Percentiles rank a stretch among this genome's conserved stretches.
These are phyloP conservation scores for Nezara viridula DNA, from an alignment of 2,888 invertebrate genomes.

Conservation along the genomic window DNA sequence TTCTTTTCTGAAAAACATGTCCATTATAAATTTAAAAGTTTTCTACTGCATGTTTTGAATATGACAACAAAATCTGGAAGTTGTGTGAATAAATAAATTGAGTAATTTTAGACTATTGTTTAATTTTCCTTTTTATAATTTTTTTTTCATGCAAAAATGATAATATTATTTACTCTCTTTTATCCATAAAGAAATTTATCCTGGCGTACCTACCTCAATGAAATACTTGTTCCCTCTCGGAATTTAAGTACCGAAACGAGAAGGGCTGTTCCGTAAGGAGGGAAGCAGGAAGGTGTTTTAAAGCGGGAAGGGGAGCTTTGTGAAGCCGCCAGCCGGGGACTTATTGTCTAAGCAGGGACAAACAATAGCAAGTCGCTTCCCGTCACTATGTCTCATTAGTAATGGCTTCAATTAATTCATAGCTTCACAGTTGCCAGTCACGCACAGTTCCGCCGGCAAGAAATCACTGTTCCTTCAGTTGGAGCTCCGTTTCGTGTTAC, in stretches of 20 bases:
- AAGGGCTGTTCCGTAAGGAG: background rate
- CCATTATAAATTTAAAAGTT: no score
- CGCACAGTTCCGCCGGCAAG: conserved; percentile 31
- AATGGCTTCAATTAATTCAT: conserved; percentile 27
- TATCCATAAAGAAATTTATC: background rate
- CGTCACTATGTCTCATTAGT: conserved; percentile 38
- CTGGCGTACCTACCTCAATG: background rate
- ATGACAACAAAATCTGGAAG: no score
- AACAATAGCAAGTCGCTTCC: conserved; percentile 37
- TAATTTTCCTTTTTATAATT: no score
- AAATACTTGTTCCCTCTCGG: background rate
- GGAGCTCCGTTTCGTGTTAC: background rate
- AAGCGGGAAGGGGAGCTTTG: background rate
- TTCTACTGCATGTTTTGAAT: no score
- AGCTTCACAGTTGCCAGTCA: conserved; percentile 34
- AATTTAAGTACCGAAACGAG: background rate
- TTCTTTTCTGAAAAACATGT: no score
- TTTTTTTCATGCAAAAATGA: no score
- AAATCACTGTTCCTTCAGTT: conserved; percentile 22
- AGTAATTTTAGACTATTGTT: no score
- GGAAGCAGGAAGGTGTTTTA: conserved; percentile 6
- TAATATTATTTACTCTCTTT: background rate
- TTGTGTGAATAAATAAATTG: no score
- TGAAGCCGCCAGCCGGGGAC: background rate
- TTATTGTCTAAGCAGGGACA: conserved; percentile 14